Conservation (phyloP, 2,797 vertebrate genomes). For the Sebastolobus alascanus region DNA sequence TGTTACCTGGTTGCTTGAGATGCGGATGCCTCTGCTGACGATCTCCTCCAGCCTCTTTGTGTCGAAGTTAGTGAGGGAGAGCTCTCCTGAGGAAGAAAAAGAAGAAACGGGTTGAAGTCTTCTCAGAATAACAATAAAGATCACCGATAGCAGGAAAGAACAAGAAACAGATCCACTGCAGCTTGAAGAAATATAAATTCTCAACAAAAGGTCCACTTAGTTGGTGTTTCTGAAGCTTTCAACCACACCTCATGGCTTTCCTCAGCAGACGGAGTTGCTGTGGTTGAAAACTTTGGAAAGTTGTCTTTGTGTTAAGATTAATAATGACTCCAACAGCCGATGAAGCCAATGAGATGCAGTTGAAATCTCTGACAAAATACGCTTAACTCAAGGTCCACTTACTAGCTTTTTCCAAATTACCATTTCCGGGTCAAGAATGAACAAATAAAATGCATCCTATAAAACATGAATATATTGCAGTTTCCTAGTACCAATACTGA, state of each 20-base stretch:
- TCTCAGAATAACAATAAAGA: background rate
- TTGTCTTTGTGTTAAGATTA: background rate
- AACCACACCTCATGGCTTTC: background rate
- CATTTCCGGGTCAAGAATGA: background rate
- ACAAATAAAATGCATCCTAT: background rate
- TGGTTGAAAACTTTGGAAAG: background rate
- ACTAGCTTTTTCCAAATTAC: background rate
- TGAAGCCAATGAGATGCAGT: background rate
- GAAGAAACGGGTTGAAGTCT: background rate
- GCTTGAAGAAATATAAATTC: background rate
- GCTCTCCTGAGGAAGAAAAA: constrained; percentile 52
- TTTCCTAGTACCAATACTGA: background rate
- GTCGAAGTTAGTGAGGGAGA: constrained; percentile 75
- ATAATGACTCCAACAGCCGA: background rate
- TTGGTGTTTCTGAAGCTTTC: background rate
- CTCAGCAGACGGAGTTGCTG: background rate
- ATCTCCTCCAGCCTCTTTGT: constrained; percentile 73
- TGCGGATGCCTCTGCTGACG: constrained; percentile 65
- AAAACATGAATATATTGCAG: background rate
- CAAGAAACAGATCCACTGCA: background rate
- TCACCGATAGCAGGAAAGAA: background rate
- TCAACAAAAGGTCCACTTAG: background rate
- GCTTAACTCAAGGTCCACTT: background rate
- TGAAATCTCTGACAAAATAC: background rate
- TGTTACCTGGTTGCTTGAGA: constrained; percentile 76